These are phyloP conservation scores for Sphaeramia orbicularis DNA, from an alignment of 2,797 vertebrate genomes.

Conservation along the genomic window DNA sequence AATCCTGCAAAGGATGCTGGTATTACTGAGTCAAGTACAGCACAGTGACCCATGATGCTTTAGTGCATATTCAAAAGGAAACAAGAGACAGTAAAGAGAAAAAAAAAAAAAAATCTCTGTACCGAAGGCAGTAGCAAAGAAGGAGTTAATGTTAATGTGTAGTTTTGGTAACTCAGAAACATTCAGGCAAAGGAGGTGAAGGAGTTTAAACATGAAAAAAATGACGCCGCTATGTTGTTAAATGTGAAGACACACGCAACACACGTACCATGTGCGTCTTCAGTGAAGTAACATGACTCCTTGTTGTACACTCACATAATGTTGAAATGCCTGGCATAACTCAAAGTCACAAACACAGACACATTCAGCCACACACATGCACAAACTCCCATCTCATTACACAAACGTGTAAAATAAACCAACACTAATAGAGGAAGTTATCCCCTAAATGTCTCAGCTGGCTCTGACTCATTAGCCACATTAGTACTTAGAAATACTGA, in stretches of 20 bases:
- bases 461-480: conserved; percentile 53
- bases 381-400: conserved; percentile 63
- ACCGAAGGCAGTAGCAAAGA: conserved; percentile 17
- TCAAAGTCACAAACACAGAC: conserved; percentile 58
- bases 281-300: conserved; percentile 71
- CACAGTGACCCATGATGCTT: conserved; percentile 36
- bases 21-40: conserved; percentile 48
- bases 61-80: conserved; percentile 72
- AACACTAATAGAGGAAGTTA: conserved; percentile 72
- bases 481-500: conserved; percentile 59
- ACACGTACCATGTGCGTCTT: conserved; percentile 57
- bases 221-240: conserved; percentile 32
- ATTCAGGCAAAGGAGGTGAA: conserved; percentile 8
- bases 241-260: conserved; percentile 45
- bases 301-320: conserved; percentile 73
- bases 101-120: background rate
- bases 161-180: conserved; percentile 11
- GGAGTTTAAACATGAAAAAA: conserved; percentile 30
- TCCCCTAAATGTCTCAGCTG: conserved; percentile 71
- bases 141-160: conserved; percentile 3
- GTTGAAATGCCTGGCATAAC: conserved; percentile 73
- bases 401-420: conserved; percentile 75
- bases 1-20: conserved; percentile 43
- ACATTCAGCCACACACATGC: conserved; percentile 51
- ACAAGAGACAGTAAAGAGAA: conserved; percentile 54